phyloP scores from a whole-genome alignment of 2,888 invertebrate genomes.

The Eucriotettix oculatus region DNA sequence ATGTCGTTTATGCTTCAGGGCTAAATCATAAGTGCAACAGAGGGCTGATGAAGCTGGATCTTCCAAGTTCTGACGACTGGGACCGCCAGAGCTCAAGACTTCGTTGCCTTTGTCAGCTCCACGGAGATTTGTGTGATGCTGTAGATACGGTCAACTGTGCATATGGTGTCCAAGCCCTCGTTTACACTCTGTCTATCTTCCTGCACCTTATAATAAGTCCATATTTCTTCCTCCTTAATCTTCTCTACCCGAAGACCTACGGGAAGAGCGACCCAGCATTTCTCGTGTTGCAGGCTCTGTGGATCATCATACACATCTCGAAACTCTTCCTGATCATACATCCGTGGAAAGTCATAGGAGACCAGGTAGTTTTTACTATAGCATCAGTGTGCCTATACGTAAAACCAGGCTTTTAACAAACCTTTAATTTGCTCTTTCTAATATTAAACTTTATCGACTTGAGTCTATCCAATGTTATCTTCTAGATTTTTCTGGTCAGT shows the following conservation, averaged over 20 bases:
- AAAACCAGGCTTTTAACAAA: too few relatives aligned
- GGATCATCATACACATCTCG: slow-evolving; percentile 12
- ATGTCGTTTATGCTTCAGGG: background rate
- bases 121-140: slow-evolving; percentile 34
- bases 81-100: background rate
- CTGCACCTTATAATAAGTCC: slow-evolving; percentile 43
- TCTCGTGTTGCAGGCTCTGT: slow-evolving; percentile 12
- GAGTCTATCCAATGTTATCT: too few relatives aligned
- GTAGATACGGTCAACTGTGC: slow-evolving; percentile 33
- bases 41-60: too few relatives aligned
- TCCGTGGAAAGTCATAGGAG: slow-evolving; percentile 10
- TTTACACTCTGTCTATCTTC: slow-evolving; percentile 36
- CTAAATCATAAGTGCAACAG: too few relatives aligned
- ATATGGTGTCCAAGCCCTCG: slow-evolving; percentile 35
- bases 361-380: slow-evolving; percentile 14
- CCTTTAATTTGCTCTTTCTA: too few relatives aligned
- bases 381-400: too few relatives aligned
- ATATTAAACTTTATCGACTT: too few relatives aligned
- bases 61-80: too few relatives aligned
- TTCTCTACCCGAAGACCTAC: slow-evolving; percentile 13
- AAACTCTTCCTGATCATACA: slow-evolving; percentile 11
- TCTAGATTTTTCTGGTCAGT: too few relatives aligned
- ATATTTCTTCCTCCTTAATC: slow-evolving; percentile 22
- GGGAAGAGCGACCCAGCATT: slow-evolving; percentile 11
- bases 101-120: slow-evolving; percentile 27